These are phyloP conservation scores for Podocnemis expansa DNA, from an alignment of 2,113 vertebrate genomes.

Conservation along the genomic window DNA sequence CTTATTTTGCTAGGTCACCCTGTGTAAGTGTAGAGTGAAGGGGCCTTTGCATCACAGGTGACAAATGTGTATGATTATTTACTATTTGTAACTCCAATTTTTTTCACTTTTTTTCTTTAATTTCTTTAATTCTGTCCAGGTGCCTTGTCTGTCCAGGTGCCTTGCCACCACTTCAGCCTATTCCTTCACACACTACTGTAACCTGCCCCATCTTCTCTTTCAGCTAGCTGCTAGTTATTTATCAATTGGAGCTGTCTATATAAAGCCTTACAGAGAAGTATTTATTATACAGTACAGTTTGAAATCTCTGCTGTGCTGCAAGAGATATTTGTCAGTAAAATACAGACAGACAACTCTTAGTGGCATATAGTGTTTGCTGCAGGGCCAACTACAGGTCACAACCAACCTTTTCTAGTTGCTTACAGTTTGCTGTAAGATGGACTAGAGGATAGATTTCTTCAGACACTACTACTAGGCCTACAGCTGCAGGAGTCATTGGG, in stretches of 20 bases:
- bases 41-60: background rate
- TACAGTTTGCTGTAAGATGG: background rate
- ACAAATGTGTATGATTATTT: background rate
- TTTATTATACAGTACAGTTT: background rate
- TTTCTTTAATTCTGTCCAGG: background rate
- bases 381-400: too few relatives aligned
- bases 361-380: too few relatives aligned
- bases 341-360: too few relatives aligned
- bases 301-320: background rate
- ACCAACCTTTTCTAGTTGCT: background rate
- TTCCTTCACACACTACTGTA: background rate
- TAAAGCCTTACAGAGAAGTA: background rate
- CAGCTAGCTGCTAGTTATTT: background rate
- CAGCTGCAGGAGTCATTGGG: background rate
- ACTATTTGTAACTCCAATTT: background rate
- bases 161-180: background rate
- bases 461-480: background rate
- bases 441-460: background rate
- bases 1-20: background rate
- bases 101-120: too few relatives aligned
- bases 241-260: background rate
- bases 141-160: too few relatives aligned
- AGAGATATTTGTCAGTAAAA: background rate
- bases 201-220: fast-evolving
- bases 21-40: background rate